Conservation (phyloP, 2,888 invertebrate genomes). For the Netelia fuscicornis region DNA sequence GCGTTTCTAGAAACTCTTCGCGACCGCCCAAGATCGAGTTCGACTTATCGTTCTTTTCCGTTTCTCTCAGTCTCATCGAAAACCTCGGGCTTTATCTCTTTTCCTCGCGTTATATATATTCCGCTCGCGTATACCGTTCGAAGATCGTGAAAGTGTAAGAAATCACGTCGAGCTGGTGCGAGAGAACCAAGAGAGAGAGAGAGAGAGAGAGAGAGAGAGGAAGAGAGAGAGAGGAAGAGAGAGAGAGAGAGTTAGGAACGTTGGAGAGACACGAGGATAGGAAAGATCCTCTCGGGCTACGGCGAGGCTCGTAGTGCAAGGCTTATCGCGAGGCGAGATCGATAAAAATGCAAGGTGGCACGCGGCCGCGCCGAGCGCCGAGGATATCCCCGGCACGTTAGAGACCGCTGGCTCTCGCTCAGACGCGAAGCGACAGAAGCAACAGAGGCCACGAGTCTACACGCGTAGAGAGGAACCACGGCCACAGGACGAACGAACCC, state of each 20-base stretch:
- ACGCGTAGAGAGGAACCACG: conserved; percentile 11
- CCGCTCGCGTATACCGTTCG: conserved; percentile 67
- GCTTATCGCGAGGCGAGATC: conserved; percentile 75
- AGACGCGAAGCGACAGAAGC: conserved; percentile 36
- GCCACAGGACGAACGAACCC: conserved; percentile 11
- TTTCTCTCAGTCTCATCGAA: conserved; percentile 9
- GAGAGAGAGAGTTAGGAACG: conserved; percentile 59
- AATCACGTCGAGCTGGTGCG: conserved; percentile 65
- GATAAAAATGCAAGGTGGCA: conserved; percentile 81
- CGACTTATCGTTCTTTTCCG: conserved; percentile 31
- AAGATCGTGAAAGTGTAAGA: conserved; percentile 79
- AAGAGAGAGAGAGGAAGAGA: too few species aligned
- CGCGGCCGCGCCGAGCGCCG: conserved; percentile 74
- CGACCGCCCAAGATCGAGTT: conserved; percentile 51
- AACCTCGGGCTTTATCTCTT: not conserved
- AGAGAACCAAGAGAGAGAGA: conserved; percentile 22
- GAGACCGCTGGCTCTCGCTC: conserved; percentile 50
- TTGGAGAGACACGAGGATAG: conserved; percentile 41
- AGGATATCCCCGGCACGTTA: conserved; percentile 63
- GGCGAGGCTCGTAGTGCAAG: conserved; percentile 47
- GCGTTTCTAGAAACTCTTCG: conserved; percentile 60
- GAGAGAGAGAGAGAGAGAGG: conserved; percentile 42
- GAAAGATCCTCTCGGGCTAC: conserved; percentile 63
- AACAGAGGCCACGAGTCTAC: conserved; percentile 9
- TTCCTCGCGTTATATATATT: conserved; percentile 67